Evolutionary conservation across 2,113 vertebrate species (phyloP).

Genomic region (Corythornis madagascariensis): DNA sequence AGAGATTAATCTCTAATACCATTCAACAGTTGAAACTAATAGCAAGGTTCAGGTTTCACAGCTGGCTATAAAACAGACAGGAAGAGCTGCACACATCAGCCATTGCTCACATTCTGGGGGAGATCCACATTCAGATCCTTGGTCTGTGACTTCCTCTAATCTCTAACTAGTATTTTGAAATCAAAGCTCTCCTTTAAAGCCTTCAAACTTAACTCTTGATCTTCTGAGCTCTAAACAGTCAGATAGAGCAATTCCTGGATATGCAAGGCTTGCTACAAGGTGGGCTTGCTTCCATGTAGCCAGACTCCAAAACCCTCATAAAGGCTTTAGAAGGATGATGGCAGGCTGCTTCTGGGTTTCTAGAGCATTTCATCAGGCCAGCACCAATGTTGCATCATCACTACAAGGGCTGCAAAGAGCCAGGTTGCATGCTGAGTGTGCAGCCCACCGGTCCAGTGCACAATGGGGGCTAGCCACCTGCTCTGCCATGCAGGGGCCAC

Average conservation of each 20-base stretch:
- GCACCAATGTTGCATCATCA: neutral
- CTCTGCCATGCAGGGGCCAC: fast-evolving
- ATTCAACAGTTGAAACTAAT: slow-evolving; percentile 26
- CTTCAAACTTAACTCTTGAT: neutral
- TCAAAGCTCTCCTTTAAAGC: neutral
- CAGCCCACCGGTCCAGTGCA: neutral
- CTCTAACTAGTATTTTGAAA: neutral
- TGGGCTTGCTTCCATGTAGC: neutral
- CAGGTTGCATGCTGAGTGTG: neutral
- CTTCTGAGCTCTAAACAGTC: neutral
- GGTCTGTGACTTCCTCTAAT: neutral
- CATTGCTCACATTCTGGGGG: neutral
- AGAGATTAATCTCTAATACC: slow-evolving; percentile 43
- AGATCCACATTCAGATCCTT: neutral
- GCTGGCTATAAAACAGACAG: neutral
- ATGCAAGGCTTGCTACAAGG: neutral
- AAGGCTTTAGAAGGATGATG: neutral
- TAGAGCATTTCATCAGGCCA: neutral
- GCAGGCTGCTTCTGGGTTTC: neutral
- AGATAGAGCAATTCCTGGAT: neutral
- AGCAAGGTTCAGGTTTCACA: slow-evolving; percentile 1
- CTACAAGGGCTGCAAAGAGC: neutral
- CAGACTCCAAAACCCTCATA: neutral
- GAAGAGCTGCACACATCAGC: neutral
- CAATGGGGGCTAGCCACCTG: neutral